Evolutionary conservation across 2,797 vertebrate genomes (phyloP).

Genomic region (Dicrostonyx torquatus): DNA sequence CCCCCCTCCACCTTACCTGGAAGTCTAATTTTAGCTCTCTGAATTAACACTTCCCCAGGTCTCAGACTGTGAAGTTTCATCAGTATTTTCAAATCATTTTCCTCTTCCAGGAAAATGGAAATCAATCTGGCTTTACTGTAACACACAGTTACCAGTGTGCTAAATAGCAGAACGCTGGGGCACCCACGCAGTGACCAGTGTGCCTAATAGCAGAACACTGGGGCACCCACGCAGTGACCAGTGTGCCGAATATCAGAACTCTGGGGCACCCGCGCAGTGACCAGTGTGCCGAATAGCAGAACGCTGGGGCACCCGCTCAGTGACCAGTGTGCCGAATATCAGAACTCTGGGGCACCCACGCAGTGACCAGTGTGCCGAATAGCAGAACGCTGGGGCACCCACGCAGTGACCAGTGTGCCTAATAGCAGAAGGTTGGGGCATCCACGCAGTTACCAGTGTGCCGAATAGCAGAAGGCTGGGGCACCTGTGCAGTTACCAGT

Average conservation of each 20-base stretch:
- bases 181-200: too few species aligned
- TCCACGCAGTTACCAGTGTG: too few species aligned
- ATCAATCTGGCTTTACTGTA: neutral
- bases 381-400: too few species aligned
- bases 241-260: too few species aligned
- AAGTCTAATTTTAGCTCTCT: neutral
- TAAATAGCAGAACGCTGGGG: neutral
- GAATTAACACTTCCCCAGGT: neutral
- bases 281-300: too few species aligned
- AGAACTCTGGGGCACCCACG: neutral
- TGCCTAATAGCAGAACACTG: too few species aligned
- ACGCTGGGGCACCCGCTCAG: too few species aligned
- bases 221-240: too few species aligned
- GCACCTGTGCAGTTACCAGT: neutral
- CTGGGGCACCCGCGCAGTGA: too few species aligned
- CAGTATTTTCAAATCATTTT: neutral
- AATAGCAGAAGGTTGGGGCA: neutral
- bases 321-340: neutral
- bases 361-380: too few species aligned
- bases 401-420: neutral
- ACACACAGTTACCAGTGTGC: neutral
- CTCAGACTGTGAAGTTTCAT: neutral
- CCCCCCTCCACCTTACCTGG: neutral
- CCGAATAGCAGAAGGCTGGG: too few species aligned
- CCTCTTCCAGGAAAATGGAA: neutral